Evolutionary conservation across 2,888 invertebrate genomes (phyloP).

Genomic region (Crocallis elinguaria): DNA sequence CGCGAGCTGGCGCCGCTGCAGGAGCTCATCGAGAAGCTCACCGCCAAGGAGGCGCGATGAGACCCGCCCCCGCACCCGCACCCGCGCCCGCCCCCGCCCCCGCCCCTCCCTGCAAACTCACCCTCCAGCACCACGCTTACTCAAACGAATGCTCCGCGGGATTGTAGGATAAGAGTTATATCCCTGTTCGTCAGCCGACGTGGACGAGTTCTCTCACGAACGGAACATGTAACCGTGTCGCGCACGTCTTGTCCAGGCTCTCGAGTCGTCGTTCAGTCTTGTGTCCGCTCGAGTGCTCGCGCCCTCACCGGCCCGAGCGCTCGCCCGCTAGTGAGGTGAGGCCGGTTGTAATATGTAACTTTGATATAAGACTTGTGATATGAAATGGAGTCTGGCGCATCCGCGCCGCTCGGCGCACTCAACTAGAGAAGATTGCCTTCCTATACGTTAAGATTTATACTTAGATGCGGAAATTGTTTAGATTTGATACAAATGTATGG

Average conservation of each 20-base stretch:
- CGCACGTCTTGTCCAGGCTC: too few species aligned
- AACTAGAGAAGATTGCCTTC: constrained; percentile 48
- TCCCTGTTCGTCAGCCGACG: too few species aligned
- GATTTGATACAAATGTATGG: constrained; percentile 61
- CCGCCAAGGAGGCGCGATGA: constrained; percentile 95
- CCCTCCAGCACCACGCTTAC: neutral
- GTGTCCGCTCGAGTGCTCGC: too few species aligned
- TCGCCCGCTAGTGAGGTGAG: too few species aligned
- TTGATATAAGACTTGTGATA: constrained; percentile 25
- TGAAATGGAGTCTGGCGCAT: neutral
- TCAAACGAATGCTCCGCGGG: too few species aligned
- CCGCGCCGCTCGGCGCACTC: constrained; percentile 23
- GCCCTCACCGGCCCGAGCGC: too few species aligned
- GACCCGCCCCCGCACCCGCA: constrained; percentile 36
- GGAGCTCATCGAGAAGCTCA: constrained; percentile 98
- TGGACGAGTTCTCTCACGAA: too few species aligned
- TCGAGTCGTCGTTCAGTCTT: too few species aligned
- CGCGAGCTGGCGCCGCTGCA: constrained; percentile 98
- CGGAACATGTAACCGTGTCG: too few species aligned
- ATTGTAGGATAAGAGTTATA: too few species aligned
- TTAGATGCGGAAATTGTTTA: constrained; percentile 56
- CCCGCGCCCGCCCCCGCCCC: neutral
- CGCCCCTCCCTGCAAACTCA: neutral
- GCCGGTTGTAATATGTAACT: constrained; percentile 7
- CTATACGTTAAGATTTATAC: constrained; percentile 47